phyloP scores from a whole-genome alignment of 30 jellyfish, hydroid and myxozoan genomes.

The Cassiopea xamachana region DNA sequence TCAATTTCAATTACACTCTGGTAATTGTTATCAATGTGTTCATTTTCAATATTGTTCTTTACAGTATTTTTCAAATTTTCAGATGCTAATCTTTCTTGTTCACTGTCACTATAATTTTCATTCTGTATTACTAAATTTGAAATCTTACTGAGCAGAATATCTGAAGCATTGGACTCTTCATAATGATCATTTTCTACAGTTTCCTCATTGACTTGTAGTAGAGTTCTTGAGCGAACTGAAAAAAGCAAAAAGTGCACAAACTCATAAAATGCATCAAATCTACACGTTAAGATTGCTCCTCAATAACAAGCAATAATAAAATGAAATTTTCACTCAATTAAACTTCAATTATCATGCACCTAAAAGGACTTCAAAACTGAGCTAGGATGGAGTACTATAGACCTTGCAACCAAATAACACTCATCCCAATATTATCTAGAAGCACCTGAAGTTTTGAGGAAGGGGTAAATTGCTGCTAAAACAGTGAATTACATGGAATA shows the following conservation, averaged over 20 bases:
- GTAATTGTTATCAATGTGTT: constrained; percentile 8
- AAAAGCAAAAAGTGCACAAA: neutral
- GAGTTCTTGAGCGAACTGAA: constrained; percentile 91
- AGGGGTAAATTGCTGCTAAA: neutral
- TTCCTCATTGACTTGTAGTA: constrained; percentile 71
- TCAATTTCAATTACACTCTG: constrained; percentile 65
- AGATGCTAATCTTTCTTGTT: neutral
- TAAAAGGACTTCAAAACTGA: too few relatives aligned
- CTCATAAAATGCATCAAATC: too few relatives aligned
- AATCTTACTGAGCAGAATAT: constrained; percentile 53
- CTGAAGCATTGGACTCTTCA: constrained; percentile 75
- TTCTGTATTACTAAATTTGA: constrained; percentile 53
- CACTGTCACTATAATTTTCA: constrained; percentile 39
- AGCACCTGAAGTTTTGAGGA: neutral
- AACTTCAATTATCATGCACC: too few relatives aligned
- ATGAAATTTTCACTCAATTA: too few relatives aligned
- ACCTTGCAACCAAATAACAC: neutral
- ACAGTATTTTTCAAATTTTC: constrained; percentile 2
- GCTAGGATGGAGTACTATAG: neutral
- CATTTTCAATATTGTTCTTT: constrained; percentile 19
- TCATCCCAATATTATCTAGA: too few relatives aligned
- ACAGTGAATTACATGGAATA: too few relatives aligned
- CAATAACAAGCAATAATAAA: too few relatives aligned
- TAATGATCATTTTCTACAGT: constrained; percentile 71
- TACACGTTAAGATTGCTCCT: too few relatives aligned